Base-by-base conservation (phyloP, 2,888 invertebrate genomes). In the Autographa gamma region DNA sequence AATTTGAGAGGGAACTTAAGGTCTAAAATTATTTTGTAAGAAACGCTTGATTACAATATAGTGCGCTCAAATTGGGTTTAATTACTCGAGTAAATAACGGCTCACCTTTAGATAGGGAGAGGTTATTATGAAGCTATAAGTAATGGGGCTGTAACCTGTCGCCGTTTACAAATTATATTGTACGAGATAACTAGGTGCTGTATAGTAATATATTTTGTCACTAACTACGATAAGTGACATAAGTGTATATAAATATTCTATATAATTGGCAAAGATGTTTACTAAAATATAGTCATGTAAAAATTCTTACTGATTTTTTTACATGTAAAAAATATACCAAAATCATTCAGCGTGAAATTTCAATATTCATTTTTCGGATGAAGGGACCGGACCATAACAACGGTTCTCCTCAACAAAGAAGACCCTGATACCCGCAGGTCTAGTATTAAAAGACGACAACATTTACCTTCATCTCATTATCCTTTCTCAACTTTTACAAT, bases 1-100 rank as follows among this genome's bases (percentile, higher is more conserved):
- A 88, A 91, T 92, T 91, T 88, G 80, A 71, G 54, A 66, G 79
- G 69, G 81, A 78, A 74, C 63, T 65, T 71, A 74, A 69, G 75
- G 73, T 52, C 60, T 60, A 65, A 72, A 79, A 80, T 79, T 64
- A 77, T 77, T 75, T 78, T 81, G 71, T 72, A 70, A 72, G 73
- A 79, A 74, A 78, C 69, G 65, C 66, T 75, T 77, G 78, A 76
- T 76, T 67, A 60, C 73, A 78, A 73, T 73, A 69, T 69, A 73
- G 78, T 71, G 71, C 69, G 66, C 66, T 69, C 73, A 77, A 77
- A 81, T 80, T 81, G 65, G 78, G 68, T 73, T 77, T 81, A 79
- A 81, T 81, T 81, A 77, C 75, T 77, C 58, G 64, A 63, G 76
- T 70, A 78, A 78, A 76, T 78, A 78, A 78, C 73, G 75, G 66